Evolutionary conservation across 2,888 invertebrate species (phyloP).

Genomic region (Deladenus siricidicola): DNA sequence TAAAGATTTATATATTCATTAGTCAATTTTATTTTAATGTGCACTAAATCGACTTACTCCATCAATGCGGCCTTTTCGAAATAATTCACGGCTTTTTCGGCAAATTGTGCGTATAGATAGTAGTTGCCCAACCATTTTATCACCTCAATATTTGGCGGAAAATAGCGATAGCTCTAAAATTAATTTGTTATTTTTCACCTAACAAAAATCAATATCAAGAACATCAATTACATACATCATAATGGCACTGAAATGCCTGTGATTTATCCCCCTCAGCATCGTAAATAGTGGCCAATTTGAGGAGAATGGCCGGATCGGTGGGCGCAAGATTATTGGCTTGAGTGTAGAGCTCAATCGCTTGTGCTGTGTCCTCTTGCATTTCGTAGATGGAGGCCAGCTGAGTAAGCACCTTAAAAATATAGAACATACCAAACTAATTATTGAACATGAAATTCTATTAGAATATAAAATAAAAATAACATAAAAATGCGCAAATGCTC

Average conservation of each 20-base stretch:
- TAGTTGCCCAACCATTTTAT: conserved; percentile 79
- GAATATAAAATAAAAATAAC: too few relatives aligned
- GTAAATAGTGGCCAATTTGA: conserved; percentile 80
- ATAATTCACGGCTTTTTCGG: conserved; percentile 75
- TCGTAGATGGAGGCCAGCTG: conserved; percentile 60
- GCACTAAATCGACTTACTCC: conserved; percentile 56
- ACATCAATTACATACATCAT: conserved; percentile 61
- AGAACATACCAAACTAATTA: conserved; percentile 71
- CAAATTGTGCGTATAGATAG: conserved; percentile 76
- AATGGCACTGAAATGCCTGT: conserved; percentile 75
- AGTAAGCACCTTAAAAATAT: conserved; percentile 31
- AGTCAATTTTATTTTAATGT: not conserved
- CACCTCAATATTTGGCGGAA: conserved; percentile 67
- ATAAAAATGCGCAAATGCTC: too few relatives aligned
- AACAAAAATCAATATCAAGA: not conserved
- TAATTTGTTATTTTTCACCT: not conserved
- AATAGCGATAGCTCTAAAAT: conserved; percentile 65
- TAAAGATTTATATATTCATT: not conserved
- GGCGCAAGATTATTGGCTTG: conserved; percentile 74
- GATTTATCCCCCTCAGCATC: conserved; percentile 82
- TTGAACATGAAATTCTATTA: too few relatives aligned
- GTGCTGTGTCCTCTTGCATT: conserved; percentile 60
- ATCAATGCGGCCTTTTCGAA: conserved; percentile 72
- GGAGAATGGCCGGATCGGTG: conserved; percentile 79
- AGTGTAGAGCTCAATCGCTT: conserved; percentile 60